phyloP scores from a whole-genome alignment of 2,888 invertebrate genomes.

The Oscheius sp. region DNA sequence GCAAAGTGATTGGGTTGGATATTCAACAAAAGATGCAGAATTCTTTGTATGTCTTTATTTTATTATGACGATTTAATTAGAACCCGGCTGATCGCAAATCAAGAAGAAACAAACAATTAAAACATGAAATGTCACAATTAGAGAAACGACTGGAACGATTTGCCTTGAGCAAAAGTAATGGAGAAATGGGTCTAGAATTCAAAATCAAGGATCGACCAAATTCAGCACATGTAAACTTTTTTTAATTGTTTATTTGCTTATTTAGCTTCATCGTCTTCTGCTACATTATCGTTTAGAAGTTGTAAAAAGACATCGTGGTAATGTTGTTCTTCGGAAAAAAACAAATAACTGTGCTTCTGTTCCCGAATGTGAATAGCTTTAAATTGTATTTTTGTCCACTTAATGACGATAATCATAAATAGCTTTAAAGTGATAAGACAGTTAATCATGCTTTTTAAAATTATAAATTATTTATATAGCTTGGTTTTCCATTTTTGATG shows the following conservation, averaged over 20 bases:
- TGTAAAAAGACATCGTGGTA: slow-evolving; percentile 45
- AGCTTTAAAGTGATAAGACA: not conserved
- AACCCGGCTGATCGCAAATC: slow-evolving; percentile 20
- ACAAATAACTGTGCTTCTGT: slow-evolving; percentile 21
- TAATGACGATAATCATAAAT: not conserved
- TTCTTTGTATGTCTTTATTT: slow-evolving; percentile 14
- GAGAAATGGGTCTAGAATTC: slow-evolving; percentile 43
- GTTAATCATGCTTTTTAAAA: not conserved
- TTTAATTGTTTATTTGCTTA: not conserved
- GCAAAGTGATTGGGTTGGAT: slow-evolving; percentile 63
- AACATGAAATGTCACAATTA: slow-evolving; percentile 21
- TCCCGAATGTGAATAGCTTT: slow-evolving; percentile 14
- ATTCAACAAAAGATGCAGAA: slow-evolving; percentile 29
- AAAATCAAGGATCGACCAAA: slow-evolving; percentile 46
- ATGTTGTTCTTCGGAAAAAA: slow-evolving; percentile 43
- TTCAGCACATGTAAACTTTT: slow-evolving; percentile 32
- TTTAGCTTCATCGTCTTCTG: slow-evolving; percentile 52
- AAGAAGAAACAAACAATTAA: not conserved
- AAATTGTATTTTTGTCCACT: not conserved
- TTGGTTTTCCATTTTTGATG: not conserved
- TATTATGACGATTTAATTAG: not conserved
- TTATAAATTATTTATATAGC: not conserved
- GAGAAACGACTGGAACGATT: slow-evolving; percentile 36
- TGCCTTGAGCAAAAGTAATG: slow-evolving; percentile 40
- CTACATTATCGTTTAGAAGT: slow-evolving; percentile 55